These are phyloP conservation scores for Pipistrellus pygmaeus DNA, from an alignment of 2,797 vertebrate genomes.

Conservation along the genomic window DNA sequence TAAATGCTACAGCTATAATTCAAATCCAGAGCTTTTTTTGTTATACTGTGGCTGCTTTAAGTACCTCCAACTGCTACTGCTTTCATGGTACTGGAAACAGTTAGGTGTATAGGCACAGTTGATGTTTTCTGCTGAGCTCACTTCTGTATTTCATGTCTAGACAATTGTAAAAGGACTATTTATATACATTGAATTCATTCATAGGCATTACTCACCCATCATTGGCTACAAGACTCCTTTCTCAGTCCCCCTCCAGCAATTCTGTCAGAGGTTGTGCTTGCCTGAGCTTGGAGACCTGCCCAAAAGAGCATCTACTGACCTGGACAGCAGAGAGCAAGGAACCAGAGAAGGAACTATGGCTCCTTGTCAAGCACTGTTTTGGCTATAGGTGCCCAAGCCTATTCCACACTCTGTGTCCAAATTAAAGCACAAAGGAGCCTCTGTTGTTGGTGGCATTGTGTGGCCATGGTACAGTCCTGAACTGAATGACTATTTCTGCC, in stretches of 20 bases:
- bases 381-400: neutral
- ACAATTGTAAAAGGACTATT: slow-evolving; percentile 60
- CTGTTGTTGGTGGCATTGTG: neutral
- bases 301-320: neutral
- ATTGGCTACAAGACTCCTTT: neutral
- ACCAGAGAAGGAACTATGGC: neutral
- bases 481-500: neutral
- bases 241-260: slow-evolving; percentile 3
- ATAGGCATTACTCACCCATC: slow-evolving; percentile 47
- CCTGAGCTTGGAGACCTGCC: slow-evolving; percentile 27
- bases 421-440: slow-evolving; percentile 6
- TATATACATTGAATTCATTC: slow-evolving; percentile 61
- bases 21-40: slow-evolving; percentile 46
- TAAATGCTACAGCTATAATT: slow-evolving; percentile 22
- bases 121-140: slow-evolving; percentile 58
- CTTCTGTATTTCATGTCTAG: slow-evolving; percentile 70
- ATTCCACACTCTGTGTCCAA: neutral
- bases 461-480: neutral
- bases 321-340: neutral
- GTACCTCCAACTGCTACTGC: slow-evolving; percentile 22
- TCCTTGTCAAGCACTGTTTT: neutral
- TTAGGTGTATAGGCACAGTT: slow-evolving; percentile 44
- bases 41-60: slow-evolving; percentile 29
- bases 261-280: slow-evolving; percentile 12
- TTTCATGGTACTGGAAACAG: slow-evolving; percentile 37